phyloP scores from a whole-genome alignment of 2,113 vertebrate genomes.

The Pipra filicauda region DNA sequence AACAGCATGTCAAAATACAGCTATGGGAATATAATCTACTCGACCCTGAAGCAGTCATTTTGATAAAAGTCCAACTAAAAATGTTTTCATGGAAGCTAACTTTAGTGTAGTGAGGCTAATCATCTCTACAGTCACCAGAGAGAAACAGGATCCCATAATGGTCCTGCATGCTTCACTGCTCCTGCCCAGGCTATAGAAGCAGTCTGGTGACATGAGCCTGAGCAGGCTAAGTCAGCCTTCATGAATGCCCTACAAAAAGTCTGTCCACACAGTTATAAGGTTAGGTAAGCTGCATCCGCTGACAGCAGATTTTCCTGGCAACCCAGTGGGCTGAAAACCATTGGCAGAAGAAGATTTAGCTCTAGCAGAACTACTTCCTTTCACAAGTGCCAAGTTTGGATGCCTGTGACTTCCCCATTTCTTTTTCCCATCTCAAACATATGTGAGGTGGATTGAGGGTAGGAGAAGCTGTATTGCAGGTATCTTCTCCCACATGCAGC shows the following conservation, averaged over 20 bases:
- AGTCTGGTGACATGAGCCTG: not conserved
- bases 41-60: not conserved
- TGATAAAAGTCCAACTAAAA: constrained; percentile 13
- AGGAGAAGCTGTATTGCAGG: constrained; percentile 19
- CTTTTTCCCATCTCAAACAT: not conserved
- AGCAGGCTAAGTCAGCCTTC: not conserved
- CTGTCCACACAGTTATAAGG: not conserved
- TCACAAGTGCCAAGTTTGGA: not conserved
- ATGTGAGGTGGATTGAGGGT: not conserved
- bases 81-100: not conserved
- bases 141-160: not conserved
- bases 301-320: not conserved
- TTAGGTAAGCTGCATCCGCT: not conserved
- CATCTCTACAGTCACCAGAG: not conserved
- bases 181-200: not conserved
- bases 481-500: constrained; percentile 6
- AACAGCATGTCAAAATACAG: not conserved
- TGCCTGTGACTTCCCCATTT: not conserved
- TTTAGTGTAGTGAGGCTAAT: not conserved
- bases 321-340: constrained; percentile 5
- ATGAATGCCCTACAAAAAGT: not conserved
- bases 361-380: not conserved
- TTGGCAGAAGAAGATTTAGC: not conserved
- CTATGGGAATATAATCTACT: constrained; percentile 1
- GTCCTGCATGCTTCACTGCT: not conserved